Conservation (phyloP, 2,888 invertebrate genomes). For the Heliconius aoede region DNA sequence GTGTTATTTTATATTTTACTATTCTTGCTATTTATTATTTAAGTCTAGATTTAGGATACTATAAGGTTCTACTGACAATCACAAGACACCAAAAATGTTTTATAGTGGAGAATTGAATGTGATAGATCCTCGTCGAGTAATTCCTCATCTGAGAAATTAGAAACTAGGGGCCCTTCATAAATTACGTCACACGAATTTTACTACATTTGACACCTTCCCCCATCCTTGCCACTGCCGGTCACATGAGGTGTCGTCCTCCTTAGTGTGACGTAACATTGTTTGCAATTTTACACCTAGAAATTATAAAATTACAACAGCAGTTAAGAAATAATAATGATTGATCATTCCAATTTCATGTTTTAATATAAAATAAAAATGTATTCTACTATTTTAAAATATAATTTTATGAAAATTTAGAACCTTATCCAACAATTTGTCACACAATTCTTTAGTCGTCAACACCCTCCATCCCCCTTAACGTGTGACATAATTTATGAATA, state of each 20-base stretch:
- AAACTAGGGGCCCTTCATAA: not conserved
- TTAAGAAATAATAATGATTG: not conserved
- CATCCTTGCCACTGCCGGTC: not conserved
- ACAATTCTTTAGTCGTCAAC: not conserved
- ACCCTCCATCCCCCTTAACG: not conserved
- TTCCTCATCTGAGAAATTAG: no score
- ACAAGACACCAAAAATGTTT: constrained; percentile 71
- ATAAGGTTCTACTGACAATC: constrained; percentile 55
- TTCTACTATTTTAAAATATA: no score
- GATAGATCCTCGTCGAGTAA: constrained; percentile 54
- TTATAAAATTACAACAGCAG: not conserved
- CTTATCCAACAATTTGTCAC: not conserved
- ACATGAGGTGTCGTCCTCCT: not conserved
- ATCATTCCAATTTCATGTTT: not conserved
- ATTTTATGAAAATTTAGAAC: no score
- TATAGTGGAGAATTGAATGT: constrained; percentile 64
- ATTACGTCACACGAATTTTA: constrained; percentile 1
- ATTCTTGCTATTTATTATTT: constrained; percentile 32
- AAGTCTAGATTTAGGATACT: constrained; percentile 47
- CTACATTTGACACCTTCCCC: not conserved
- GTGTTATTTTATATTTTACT: constrained; percentile 42
- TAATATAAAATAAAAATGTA: not conserved
- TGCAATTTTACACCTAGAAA: not conserved
- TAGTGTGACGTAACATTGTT: not conserved
- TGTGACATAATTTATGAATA: not conserved